These are phyloP conservation scores for Stomorhina lunata DNA, from an alignment of 2,888 invertebrate species.

Conservation along the genomic window DNA sequence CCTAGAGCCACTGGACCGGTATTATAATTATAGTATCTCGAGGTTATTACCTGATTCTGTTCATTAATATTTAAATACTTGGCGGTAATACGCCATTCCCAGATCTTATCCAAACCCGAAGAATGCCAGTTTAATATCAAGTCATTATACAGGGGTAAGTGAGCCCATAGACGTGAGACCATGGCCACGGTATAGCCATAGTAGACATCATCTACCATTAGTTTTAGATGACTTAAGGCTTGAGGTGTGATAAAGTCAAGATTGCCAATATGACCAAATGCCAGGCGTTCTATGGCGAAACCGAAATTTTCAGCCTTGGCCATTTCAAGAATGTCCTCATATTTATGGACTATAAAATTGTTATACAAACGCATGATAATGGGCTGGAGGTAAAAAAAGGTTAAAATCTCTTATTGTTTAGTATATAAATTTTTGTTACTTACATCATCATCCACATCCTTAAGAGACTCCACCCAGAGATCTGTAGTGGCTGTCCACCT, in stretches of 20 bases:
- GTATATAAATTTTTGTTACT: no score
- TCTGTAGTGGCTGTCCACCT: constrained; percentile 85
- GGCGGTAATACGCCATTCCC: constrained; percentile 81
- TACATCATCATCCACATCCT: constrained; percentile 80
- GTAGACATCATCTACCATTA: constrained; percentile 85
- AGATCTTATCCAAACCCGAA: constrained; percentile 83
- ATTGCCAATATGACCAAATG: constrained; percentile 74
- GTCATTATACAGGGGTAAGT: constrained; percentile 81
- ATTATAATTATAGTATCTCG: constrained; percentile 67
- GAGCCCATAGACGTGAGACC: constrained; percentile 83
- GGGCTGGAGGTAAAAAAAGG: constrained; percentile 65
- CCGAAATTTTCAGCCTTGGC: constrained; percentile 81
- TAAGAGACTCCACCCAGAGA: constrained; percentile 84
- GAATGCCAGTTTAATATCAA: constrained; percentile 83
- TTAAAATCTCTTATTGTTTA: no score
- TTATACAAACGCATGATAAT: constrained; percentile 65
- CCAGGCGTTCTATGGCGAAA: constrained; percentile 83
- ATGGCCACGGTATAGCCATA: constrained; percentile 83
- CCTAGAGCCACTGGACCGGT: constrained; percentile 70
- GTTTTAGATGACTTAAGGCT: constrained; percentile 81
- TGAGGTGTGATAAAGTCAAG: constrained; percentile 80
- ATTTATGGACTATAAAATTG: constrained; percentile 67
- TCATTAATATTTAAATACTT: constrained; percentile 69
- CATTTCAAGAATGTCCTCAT: constrained; percentile 71
- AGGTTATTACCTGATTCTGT: constrained; percentile 71